phyloP scores from a whole-genome alignment of 2,888 invertebrate genomes.

The Agapostemon virescens region DNA sequence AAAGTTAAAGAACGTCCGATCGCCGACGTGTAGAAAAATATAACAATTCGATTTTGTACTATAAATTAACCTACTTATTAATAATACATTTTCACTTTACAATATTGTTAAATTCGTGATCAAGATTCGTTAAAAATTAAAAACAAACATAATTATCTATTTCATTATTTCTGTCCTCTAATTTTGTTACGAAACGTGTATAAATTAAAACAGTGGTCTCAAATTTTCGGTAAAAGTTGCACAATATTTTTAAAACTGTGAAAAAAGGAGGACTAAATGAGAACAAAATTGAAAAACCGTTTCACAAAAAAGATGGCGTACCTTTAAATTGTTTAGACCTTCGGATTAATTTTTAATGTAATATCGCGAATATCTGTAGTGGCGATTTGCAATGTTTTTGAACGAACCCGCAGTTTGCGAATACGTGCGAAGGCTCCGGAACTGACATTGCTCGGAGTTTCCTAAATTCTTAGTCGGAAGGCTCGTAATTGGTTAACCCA shows the following conservation, averaged over 20 bases:
- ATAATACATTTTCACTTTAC: background rate
- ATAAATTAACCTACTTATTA: background rate
- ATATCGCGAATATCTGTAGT: background rate
- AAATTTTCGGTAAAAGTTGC: background rate
- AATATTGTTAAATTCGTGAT: background rate
- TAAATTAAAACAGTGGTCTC: too few species aligned
- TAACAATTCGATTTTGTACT: background rate
- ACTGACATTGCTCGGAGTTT: background rate
- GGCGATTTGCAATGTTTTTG: background rate
- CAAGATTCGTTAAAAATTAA: background rate
- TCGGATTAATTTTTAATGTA: background rate
- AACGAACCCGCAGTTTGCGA: background rate
- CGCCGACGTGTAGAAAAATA: background rate
- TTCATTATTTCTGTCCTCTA: background rate
- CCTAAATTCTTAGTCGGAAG: conserved; percentile 28
- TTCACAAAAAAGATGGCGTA: background rate
- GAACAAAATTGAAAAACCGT: background rate
- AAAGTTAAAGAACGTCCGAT: background rate
- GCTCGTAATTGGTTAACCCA: conserved; percentile 48
- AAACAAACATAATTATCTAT: background rate
- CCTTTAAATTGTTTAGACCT: too few species aligned
- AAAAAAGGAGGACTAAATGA: too few species aligned
- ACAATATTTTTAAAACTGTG: background rate
- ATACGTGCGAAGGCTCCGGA: background rate
- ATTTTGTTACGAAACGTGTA: too few species aligned